Evolutionary conservation across 2,888 invertebrate genomes (phyloP), one percentile per base, ranked within the genome.

Genomic region (Tipula lateralis): DNA sequence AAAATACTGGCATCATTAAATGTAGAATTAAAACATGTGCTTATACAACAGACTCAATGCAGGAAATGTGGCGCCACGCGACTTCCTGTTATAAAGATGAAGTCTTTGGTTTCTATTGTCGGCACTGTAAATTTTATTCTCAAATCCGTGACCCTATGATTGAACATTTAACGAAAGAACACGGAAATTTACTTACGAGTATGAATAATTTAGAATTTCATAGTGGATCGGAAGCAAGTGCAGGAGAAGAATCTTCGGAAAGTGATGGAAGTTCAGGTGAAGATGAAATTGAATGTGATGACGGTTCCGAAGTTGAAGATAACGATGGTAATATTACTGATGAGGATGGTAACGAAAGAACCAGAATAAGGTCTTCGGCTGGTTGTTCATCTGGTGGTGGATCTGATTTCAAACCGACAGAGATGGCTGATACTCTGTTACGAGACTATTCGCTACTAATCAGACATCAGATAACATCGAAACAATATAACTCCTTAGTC

Each of bases 1-100:
- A 86, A 84, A 85, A 87, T 5, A 87, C 87, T 34, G 87, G 87
- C 1, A 85, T 86, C 29, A 87, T 88, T 1, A 87, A 87, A 50
- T 91, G 91, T 86, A 87, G 87, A 30, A 88, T 88, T 84, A 86
- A 86, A 84, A 84, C 86, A 7, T 91, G 91, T 85, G 86, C 86
- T 84, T 90, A 88, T 87, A 86, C 86, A 81, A 86, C 88, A 24
- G 85, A 86, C 0, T 86, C 87, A 36, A 16, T 89, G 1, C 86
- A 87, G 24, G 87, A 87, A 83, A 86, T 90, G 13, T 83, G 87
- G 5, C 85, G 87, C 29, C 91, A 91, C 86, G 84, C 89, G 80
- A 85, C 85, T 5, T 85, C 84, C 19, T 91, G 91, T 86, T 84
- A 86, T 83, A 87, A 86, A 85, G 86, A 86, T 84, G 86, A 86